Evolutionary conservation across 2,888 invertebrate species (phyloP).

Genomic region (Pemphredon lugubris): DNA sequence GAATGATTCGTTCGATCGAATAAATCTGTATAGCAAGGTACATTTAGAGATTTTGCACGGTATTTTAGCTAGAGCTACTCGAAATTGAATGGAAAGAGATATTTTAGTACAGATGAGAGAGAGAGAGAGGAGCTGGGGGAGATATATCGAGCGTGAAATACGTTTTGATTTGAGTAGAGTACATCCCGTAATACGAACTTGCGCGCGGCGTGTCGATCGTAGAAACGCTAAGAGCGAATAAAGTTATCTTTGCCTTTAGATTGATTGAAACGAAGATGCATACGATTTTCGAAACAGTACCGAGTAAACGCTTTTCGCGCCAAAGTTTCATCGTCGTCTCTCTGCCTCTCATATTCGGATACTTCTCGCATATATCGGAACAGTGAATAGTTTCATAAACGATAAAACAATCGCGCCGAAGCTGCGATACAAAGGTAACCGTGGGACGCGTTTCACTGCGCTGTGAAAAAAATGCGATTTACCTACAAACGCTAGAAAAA

Average conservation of each 20-base stretch:
- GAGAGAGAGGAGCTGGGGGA: too few species aligned
- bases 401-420: too few species aligned
- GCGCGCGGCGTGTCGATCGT: background rate
- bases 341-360: too few species aligned
- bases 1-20: background rate
- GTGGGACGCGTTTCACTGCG: too few species aligned
- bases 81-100: constrained; percentile 3
- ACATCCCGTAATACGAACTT: background rate
- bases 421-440: too few species aligned
- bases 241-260: background rate
- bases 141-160: background rate
- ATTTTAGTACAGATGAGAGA: background rate
- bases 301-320: background rate
- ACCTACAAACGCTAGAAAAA: too few species aligned
- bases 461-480: too few species aligned
- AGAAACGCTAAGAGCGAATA: background rate
- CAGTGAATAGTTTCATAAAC: too few species aligned
- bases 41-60: too few species aligned
- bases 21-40: too few species aligned
- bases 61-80: background rate
- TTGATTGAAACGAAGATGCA: background rate
- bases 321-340: too few species aligned
- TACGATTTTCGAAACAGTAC: background rate
- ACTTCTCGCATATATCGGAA: too few species aligned
- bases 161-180: background rate